Evolutionary conservation across 2,113 vertebrate species (phyloP).

Genomic region (Ammodytes dubius): DNA sequence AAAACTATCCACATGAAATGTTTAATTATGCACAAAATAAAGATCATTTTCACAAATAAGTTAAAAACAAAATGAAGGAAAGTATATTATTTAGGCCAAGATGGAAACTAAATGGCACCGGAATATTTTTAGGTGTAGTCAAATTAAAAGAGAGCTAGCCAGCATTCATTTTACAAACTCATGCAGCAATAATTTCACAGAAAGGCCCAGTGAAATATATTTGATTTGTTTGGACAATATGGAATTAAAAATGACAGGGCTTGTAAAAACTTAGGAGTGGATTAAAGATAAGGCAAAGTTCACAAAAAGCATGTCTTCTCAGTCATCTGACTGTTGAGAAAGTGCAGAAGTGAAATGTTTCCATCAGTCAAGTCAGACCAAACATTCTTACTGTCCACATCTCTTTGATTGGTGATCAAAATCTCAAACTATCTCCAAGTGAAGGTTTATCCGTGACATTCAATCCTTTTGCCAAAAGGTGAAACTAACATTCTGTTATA

Average conservation of each 20-base stretch:
- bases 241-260: constrained; percentile 61
- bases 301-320: constrained; percentile 70
- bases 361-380: constrained; percentile 69
- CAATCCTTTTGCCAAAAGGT: constrained; percentile 55
- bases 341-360: constrained; percentile 77
- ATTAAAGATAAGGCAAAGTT: constrained; percentile 84
- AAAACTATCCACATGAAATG: constrained; percentile 81
- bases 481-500: constrained; percentile 62
- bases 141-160: not conserved
- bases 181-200: constrained; percentile 44
- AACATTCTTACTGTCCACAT: constrained; percentile 75
- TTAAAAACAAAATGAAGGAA: constrained; percentile 50
- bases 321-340: constrained; percentile 73
- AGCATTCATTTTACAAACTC: constrained; percentile 42
- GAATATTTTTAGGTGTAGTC: not conserved
- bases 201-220: constrained; percentile 38
- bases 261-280: constrained; percentile 69
- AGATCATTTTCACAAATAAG: constrained; percentile 63
- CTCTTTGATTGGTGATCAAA: constrained; percentile 42
- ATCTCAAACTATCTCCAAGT: constrained; percentile 46
- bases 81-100: constrained; percentile 52
- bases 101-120: constrained; percentile 57
- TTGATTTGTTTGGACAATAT: constrained; percentile 58
- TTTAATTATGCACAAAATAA: constrained; percentile 74
- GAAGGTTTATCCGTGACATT: constrained; percentile 58